Evolutionary conservation across 1,140 invertebrate species (phyloP), one percentile per base, ranked within the genome.

Genomic region (Dryas iulia): DNA sequence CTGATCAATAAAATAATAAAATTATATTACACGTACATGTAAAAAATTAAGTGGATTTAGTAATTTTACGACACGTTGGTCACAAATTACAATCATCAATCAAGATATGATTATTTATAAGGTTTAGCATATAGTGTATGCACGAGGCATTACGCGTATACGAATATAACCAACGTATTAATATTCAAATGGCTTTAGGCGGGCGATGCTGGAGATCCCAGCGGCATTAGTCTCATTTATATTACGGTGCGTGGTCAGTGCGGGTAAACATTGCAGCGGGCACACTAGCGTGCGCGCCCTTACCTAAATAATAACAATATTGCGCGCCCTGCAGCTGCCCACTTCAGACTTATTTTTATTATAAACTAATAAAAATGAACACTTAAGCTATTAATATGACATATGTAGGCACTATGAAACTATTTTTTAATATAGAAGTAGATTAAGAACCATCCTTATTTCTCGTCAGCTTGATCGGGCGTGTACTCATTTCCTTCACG

Each of bases 131-230:
- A 78, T 82, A 84, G 86, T 83, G 76, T 81, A 84, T 82, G 77
- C 79, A 66, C 66, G 67, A 69, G 72, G 77, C 77, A 76, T 75
- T 77, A 79, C 71, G 74, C 68, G 70, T 78, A 82, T 81, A 84
- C 78, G 75, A 84, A 79, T 81, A 79, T 77, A 78, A 78, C 69
- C 63, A 69, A 57, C 59, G 66, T 82, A 85, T 90, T 90, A 89
- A 88, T 90, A 90, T 89, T 90, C 84, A 87, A 87, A 89, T 84
- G 73, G 79, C 82, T 82, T 81, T 77, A 69, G 82, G 82, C 82
- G 68, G 79, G 73, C 78, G 71, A 68, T 76, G 79, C 67, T 73
- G 69, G 76, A 79, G 76, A 80, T 87, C 81, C 82, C 78, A 72
- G 54, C 66, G 79, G 82, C 71, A 84, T 81, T 81, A 84, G 82